phyloP scores from a whole-genome alignment of 1,140 invertebrate genomes.

The Apis laboriosa region DNA sequence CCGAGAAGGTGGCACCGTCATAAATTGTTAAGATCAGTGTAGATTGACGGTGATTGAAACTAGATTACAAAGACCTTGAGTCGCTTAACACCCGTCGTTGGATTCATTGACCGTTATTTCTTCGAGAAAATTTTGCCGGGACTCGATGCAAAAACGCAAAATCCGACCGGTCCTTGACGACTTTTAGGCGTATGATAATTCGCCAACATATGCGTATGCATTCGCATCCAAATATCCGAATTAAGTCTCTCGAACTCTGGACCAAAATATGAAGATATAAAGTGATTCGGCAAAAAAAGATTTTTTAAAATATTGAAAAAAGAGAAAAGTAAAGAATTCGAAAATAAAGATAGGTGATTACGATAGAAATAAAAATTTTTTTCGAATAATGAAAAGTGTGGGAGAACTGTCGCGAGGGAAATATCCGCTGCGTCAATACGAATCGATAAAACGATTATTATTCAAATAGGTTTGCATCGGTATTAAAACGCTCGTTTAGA shows the following conservation, averaged over 20 bases:
- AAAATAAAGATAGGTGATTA: too few relatives aligned
- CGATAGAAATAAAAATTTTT: background rate
- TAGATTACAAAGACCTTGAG: constrained; percentile 75
- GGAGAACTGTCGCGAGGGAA: background rate
- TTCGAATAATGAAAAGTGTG: background rate
- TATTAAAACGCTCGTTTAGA: constrained; percentile 31
- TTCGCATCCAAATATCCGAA: constrained; percentile 33
- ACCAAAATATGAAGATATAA: constrained; percentile 22
- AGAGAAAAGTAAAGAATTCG: background rate
- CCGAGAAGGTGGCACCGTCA: constrained; percentile 51
- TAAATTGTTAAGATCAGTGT: constrained; percentile 65
- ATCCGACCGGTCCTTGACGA: constrained; percentile 27
- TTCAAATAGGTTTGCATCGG: constrained; percentile 19
- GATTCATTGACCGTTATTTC: constrained; percentile 46
- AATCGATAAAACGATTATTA: constrained; percentile 39
- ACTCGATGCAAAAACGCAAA: background rate
- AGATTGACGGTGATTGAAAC: constrained; percentile 73
- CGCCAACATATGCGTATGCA: constrained; percentile 10
- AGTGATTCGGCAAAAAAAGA: background rate
- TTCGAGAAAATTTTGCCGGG: constrained; percentile 9
- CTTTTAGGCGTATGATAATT: constrained; percentile 32
- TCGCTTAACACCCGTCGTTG: constrained; percentile 49
- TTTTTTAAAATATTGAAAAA: background rate
- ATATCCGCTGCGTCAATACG: constrained; percentile 10
- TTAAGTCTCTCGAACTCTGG: background rate